phyloP scores from a whole-genome alignment of 2,797 vertebrate genomes.

The Gastrophryne carolinensis region DNA sequence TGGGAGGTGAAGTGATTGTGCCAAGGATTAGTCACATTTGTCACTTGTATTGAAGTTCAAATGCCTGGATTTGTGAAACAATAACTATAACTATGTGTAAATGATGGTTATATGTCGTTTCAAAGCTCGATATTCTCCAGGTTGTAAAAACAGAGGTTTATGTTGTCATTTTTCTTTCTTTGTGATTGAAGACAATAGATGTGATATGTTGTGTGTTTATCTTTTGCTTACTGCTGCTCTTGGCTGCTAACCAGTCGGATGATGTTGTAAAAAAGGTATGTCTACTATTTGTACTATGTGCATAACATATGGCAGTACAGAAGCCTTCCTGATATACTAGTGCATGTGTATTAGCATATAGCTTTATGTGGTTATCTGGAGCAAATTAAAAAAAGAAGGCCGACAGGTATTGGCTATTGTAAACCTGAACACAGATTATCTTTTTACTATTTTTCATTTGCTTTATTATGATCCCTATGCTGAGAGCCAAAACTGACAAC shows the following conservation, averaged over 20 bases:
- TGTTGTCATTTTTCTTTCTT: not conserved
- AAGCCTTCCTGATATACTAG: not conserved
- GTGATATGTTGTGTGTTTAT: not conserved
- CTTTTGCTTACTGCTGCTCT: conserved; percentile 12
- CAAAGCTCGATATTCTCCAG: not conserved
- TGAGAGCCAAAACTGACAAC: too few species aligned
- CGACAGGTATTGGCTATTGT: too few species aligned
- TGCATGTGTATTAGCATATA: not conserved
- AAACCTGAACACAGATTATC: too few species aligned
- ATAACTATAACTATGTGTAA: not conserved
- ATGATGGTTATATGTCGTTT: not conserved
- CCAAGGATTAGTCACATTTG: not conserved
- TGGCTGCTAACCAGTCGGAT: conserved; percentile 9
- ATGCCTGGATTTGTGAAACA: not conserved
- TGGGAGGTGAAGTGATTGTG: too few species aligned
- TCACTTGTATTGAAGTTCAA: not conserved
- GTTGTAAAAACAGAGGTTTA: not conserved
- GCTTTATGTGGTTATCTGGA: not conserved
- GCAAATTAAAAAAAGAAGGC: too few species aligned
- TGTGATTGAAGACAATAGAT: not conserved
- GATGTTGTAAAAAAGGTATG: conserved; percentile 18
- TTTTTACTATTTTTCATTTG: too few species aligned
- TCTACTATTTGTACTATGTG: not conserved
- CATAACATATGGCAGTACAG: not conserved
- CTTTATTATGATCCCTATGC: too few species aligned